A percentile compares a stretch with the other conserved stretches of the same genome.
phyloP scores from a whole-genome alignment of 1,140 invertebrate genomes.

The Neodiprion lecontei region DNA sequence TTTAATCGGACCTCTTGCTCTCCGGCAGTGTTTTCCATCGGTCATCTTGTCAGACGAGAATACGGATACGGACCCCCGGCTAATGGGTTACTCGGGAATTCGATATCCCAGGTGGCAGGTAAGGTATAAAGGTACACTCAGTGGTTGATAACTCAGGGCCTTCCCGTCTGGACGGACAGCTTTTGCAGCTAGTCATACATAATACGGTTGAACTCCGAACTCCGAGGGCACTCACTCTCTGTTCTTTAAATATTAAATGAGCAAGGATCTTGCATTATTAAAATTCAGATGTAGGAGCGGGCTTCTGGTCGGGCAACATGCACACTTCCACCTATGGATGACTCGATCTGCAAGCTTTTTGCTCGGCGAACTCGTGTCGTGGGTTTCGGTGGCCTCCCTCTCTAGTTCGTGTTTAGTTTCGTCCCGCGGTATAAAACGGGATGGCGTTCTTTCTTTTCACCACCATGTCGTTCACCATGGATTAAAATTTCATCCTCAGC shows the following conservation, averaged over 20 bases:
- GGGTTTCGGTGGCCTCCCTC: too few relatives aligned
- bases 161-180: not conserved
- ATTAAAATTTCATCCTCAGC: too few relatives aligned
- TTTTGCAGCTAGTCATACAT: constrained; percentile 33
- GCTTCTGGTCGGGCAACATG: not conserved
- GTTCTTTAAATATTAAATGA: constrained; percentile 49
- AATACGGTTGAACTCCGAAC: constrained; percentile 42
- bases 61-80: not conserved
- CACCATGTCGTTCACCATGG: too few relatives aligned
- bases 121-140: not conserved
- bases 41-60: not conserved
- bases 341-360: too few relatives aligned
- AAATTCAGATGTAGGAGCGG: not conserved
- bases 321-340: too few relatives aligned
- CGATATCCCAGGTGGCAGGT: not conserved
- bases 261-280: constrained; percentile 49
- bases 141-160: not conserved
- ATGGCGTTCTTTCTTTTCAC: too few relatives aligned
- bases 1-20: too few relatives aligned
- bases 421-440: too few relatives aligned
- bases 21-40: not conserved
- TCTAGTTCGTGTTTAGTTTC: too few relatives aligned
- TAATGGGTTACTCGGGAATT: constrained; percentile 5
- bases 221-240: constrained; percentile 33
- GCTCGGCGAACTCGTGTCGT: not conserved